Evolutionary conservation across 2,797 vertebrate species (phyloP).

Genomic region (Ptychadena robeensis): DNA sequence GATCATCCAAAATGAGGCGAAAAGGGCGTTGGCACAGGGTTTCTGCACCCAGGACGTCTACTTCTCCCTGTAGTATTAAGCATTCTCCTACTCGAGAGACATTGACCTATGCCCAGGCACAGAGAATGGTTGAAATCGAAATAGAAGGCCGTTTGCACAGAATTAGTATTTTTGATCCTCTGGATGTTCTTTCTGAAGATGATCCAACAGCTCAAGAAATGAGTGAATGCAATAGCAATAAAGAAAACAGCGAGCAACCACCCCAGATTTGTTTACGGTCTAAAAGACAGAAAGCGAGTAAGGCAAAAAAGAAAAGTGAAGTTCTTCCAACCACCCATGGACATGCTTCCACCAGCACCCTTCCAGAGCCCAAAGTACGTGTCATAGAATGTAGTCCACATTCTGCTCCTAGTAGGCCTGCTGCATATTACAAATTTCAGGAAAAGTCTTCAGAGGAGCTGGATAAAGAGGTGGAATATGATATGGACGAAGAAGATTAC

Average conservation of each 20-base stretch:
- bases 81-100: constrained; percentile 93
- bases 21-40: constrained; percentile 91
- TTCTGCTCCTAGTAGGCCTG: constrained; percentile 84
- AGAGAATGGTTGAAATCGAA: constrained; percentile 96
- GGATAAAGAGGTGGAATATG: constrained; percentile 94
- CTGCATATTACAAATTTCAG: constrained; percentile 85
- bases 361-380: constrained; percentile 91
- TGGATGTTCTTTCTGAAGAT: constrained; percentile 90
- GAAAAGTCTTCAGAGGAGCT: constrained; percentile 94
- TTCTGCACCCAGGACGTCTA: constrained; percentile 82
- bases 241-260: constrained; percentile 93
- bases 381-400: constrained; percentile 94
- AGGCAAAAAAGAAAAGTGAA: constrained; percentile 87
- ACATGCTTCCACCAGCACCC: constrained; percentile 75
- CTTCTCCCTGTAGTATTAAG: constrained; percentile 89
- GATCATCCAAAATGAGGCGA: constrained; percentile 90
- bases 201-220: constrained; percentile 92
- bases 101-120: constrained; percentile 97
- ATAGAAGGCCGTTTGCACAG: constrained; percentile 91
- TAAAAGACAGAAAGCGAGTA: constrained; percentile 86
- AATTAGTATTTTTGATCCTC: constrained; percentile 92
- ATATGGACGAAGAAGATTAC: constrained; percentile 98
- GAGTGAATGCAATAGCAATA: constrained; percentile 95
- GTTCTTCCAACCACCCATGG: constrained; percentile 72
- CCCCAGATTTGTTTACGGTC: constrained; percentile 84